Percentiles rank a stretch among this genome's conserved stretches.
Evolutionary conservation across 2,113 vertebrate species (phyloP).

Genomic region (Brienomyrus brachyistius): DNA sequence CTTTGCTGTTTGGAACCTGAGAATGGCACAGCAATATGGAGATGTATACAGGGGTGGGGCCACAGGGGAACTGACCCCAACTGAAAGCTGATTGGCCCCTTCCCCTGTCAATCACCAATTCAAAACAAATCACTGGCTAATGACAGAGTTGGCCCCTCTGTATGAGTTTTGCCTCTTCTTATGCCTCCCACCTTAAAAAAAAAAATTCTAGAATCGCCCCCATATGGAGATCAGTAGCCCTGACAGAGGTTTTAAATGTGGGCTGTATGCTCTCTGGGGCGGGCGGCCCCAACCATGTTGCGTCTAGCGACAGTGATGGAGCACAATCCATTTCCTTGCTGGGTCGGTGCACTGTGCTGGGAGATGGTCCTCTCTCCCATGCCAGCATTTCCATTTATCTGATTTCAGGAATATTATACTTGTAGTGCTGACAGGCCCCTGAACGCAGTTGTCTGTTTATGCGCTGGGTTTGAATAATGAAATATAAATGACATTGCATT

Average conservation of each 20-base stretch:
- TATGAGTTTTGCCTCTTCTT: neutral
- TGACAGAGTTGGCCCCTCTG: neutral
- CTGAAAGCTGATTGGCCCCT: neutral
- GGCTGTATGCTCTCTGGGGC: neutral
- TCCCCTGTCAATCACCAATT: neutral
- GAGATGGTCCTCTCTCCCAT: neutral
- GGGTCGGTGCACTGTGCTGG: neutral
- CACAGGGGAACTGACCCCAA: neutral
- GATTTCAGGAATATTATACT: slow-evolving; percentile 12
- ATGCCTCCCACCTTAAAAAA: neutral
- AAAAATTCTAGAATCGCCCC: neutral
- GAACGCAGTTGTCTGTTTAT: slow-evolving; percentile 5
- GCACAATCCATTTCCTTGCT: neutral
- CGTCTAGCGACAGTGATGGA: neutral
- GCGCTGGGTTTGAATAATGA: slow-evolving; percentile 12
- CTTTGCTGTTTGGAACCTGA: neutral
- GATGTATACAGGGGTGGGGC: neutral
- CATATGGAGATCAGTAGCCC: neutral
- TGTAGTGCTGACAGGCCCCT: slow-evolving; percentile 1
- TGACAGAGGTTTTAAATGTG: neutral
- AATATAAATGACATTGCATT: slow-evolving; percentile 12
- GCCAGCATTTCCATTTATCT: slow-evolving; percentile 14
- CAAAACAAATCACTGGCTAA: neutral
- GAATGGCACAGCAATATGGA: neutral
- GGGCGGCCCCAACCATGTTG: neutral